Evolutionary conservation across 2,888 invertebrate species (phyloP), one percentile per base, ranked within the genome.

Genomic region (Leptinotarsa haldemani): DNA sequence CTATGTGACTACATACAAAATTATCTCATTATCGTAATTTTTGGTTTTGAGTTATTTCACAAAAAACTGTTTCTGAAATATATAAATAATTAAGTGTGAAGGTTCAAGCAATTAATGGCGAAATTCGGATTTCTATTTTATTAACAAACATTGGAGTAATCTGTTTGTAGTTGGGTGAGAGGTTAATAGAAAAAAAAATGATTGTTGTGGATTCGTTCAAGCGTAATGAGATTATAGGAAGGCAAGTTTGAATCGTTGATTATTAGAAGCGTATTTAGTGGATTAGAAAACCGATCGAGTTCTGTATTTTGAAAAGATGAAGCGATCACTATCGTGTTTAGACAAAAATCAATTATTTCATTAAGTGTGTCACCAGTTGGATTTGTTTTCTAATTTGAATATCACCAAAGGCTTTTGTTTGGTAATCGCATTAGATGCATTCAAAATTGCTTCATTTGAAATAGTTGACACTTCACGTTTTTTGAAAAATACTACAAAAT

Each of bases 31-130:
- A 40, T 12, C 40, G 40, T 61, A 30, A 61, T 61, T 61, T 61
- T 61, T 61, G 61, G 61, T 61, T 61, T 61, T 30, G n/a, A 18
- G n/a, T 61, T 61, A 61, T 61, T 61, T 61, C 61, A 66, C 58
- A 25, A 46, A 58, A 18, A 22, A 22, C 20, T 16, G 56, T 70
- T 66, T 70, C 69, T 30, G 63, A 65, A 73, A 65, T 73, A 47
- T n/a, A 50, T 22, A 56, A 61, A 61, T 58, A 73, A 73, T 73
- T 73, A 66, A 65, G 30, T 46, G 50, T 58, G 70, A 73, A 73
- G 40, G 73, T 70, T 73, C 66, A 48, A 65, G 73, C 70, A 73
- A 73, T 73, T 73, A 73, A 58, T 73, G 70, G 53, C 73, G 66
- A 69, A 73, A 73, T 58, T 67, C 18, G 25, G 66, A 70, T 73